These are phyloP conservation scores for Oligia latruncula DNA, from an alignment of 2,888 invertebrate species.

Conservation along the genomic window DNA sequence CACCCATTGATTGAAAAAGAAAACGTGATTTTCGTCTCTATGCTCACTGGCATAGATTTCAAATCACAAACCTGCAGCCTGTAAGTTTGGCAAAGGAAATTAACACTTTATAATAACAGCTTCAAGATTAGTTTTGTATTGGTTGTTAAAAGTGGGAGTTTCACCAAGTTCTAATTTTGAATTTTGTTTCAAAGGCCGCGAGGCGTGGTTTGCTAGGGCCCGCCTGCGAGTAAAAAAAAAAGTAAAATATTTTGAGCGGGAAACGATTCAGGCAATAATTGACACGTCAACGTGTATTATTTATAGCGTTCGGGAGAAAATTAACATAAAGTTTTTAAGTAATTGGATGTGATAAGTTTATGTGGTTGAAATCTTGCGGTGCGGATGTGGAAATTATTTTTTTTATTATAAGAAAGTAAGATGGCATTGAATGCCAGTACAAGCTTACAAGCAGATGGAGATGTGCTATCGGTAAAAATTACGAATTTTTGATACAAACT, in stretches of 20 bases:
- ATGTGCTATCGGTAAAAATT: not conserved
- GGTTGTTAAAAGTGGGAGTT: slow-evolving; percentile 72
- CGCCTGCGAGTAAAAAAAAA: slow-evolving; percentile 70
- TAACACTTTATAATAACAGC: slow-evolving; percentile 64
- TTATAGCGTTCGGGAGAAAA: slow-evolving; percentile 84
- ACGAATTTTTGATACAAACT: not conserved
- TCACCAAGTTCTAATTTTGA: slow-evolving; percentile 72
- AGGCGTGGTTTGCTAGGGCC: slow-evolving; percentile 81
- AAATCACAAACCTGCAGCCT: slow-evolving; percentile 50
- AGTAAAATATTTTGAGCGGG: slow-evolving; percentile 75
- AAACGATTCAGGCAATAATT: slow-evolving; percentile 86
- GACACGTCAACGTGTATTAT: slow-evolving; percentile 88
- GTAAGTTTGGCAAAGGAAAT: slow-evolving; percentile 59
- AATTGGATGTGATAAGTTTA: slow-evolving; percentile 88
- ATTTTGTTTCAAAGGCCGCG: slow-evolving; percentile 66
- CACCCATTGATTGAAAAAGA: slow-evolving; percentile 72
- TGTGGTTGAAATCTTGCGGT: slow-evolving; percentile 71
- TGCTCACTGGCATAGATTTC: slow-evolving; percentile 64
- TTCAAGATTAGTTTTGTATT: slow-evolving; percentile 70
- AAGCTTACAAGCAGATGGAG: not conserved
- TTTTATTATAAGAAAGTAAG: slow-evolving; percentile 71
- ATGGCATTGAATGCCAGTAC: slow-evolving; percentile 3
- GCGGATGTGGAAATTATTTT: slow-evolving; percentile 77
- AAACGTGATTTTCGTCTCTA: slow-evolving; percentile 71
- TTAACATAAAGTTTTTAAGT: slow-evolving; percentile 84